Conservation (phyloP, 2,888 invertebrate species). For the Cataglyphis altisquamis region DNA sequence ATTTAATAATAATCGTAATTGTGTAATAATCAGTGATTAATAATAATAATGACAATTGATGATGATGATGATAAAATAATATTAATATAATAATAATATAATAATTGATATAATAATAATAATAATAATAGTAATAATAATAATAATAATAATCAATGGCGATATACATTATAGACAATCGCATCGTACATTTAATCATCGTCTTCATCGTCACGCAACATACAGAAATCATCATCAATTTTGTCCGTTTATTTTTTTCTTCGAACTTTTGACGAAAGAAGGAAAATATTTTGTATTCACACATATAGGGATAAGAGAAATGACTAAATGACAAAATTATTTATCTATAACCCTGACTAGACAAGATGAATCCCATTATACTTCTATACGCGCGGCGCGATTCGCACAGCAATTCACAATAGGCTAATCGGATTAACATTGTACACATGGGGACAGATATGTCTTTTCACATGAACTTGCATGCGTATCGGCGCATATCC, state of each 20-base stretch:
- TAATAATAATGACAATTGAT: slow-evolving; percentile 70
- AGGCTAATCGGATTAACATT: slow-evolving; percentile 77
- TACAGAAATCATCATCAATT: slow-evolving; percentile 26
- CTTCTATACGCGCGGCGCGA: slow-evolving; percentile 61
- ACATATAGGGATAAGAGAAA: slow-evolving; percentile 56
- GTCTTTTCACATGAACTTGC: too few relatives aligned
- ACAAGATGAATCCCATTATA: slow-evolving; percentile 71
- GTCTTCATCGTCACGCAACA: slow-evolving; percentile 49
- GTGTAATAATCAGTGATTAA: slow-evolving; percentile 67
- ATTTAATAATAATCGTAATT: slow-evolving; percentile 63
- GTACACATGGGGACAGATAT: slow-evolving; percentile 58
- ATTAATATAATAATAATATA: slow-evolving; percentile 64
- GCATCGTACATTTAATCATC: slow-evolving; percentile 60
- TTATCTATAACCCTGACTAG: slow-evolving; percentile 77
- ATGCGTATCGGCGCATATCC: too few relatives aligned
- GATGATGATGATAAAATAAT: slow-evolving; percentile 59
- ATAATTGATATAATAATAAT: slow-evolving; percentile 68
- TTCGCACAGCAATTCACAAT: slow-evolving; percentile 74
- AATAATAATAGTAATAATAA: slow-evolving; percentile 62
- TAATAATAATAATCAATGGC: slow-evolving; percentile 62
- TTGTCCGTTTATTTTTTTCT: neutral
- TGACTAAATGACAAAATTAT: slow-evolving; percentile 63
- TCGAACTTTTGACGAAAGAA: slow-evolving; percentile 18
- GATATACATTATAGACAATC: slow-evolving; percentile 62
- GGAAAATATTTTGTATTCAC: slow-evolving; percentile 54